Evolutionary conservation across 2,113 vertebrate species (phyloP).

Genomic region (Caretta caretta): DNA sequence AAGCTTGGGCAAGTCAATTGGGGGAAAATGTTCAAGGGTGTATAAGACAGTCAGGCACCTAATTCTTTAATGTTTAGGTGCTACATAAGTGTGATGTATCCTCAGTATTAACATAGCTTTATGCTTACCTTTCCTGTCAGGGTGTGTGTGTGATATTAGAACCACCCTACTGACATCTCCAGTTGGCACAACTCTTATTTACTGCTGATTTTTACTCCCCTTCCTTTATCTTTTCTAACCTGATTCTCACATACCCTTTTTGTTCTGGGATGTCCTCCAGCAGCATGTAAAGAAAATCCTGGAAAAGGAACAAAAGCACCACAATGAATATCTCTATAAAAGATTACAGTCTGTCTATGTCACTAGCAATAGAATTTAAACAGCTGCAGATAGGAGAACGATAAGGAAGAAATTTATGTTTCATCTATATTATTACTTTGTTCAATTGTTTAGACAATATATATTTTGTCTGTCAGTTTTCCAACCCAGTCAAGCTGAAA

Average conservation of each 20-base stretch:
- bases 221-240: background rate
- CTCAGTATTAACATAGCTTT: background rate
- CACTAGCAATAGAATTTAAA: background rate
- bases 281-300: conserved; percentile 95
- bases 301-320: conserved; percentile 66
- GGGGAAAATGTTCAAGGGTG: background rate
- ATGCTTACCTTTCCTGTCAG: background rate
- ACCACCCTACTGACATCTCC: background rate
- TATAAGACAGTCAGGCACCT: background rate
- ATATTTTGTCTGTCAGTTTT: conserved; percentile 20
- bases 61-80: background rate
- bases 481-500: conserved; percentile 12
- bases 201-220: background rate
- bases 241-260: conserved; percentile 81
- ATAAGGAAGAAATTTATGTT: background rate
- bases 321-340: conserved; percentile 34
- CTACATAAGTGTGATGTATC: background rate
- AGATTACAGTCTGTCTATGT: background rate
- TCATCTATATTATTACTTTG: background rate
- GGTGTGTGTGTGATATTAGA: background rate
- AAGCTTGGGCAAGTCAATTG: background rate
- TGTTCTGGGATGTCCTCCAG: conserved; percentile 88
- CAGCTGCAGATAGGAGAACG: background rate
- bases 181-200: background rate
- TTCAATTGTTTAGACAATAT: conserved; percentile 8